These are phyloP conservation scores for Oncorhynchus clarkii DNA, from an alignment of 2,113 vertebrate species.

Conservation along the genomic window DNA sequence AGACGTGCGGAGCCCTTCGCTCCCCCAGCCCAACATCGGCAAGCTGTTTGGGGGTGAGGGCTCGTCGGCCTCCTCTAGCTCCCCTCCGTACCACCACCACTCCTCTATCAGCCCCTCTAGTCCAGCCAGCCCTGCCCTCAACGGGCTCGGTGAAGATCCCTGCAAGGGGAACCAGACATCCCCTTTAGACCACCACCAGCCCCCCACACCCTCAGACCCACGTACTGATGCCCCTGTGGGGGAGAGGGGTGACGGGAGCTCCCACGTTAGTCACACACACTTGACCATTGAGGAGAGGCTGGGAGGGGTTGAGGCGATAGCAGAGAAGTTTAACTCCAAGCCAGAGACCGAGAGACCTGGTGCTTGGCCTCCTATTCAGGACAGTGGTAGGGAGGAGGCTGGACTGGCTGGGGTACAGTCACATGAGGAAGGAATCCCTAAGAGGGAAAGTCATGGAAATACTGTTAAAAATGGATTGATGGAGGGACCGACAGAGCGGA, in stretches of 20 bases:
- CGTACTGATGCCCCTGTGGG: slow-evolving; percentile 11
- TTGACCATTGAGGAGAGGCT: slow-evolving; percentile 59
- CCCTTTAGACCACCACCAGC: slow-evolving; percentile 1
- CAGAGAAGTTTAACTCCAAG: background rate
- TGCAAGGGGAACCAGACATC: background rate
- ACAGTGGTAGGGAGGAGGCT: background rate
- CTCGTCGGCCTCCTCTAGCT: slow-evolving; percentile 61
- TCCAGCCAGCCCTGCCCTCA: slow-evolving; percentile 39
- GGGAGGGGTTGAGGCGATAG: slow-evolving; percentile 6
- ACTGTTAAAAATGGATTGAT: slow-evolving; percentile 33
- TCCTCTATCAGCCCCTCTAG: slow-evolving; percentile 11
- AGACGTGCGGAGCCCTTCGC: slow-evolving; percentile 71
- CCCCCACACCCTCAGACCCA: slow-evolving; percentile 13
- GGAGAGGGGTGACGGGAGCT: slow-evolving; percentile 17
- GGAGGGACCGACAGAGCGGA: slow-evolving; percentile 15
- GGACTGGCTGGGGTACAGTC: slow-evolving; percentile 14
- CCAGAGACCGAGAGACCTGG: background rate
- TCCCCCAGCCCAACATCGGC: slow-evolving; percentile 75
- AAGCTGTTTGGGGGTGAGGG: slow-evolving; percentile 71
- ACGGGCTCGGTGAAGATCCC: slow-evolving; percentile 26
- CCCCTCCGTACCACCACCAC: background rate
- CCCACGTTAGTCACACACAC: slow-evolving; percentile 32
- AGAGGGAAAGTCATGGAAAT: slow-evolving; percentile 32
- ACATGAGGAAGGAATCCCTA: slow-evolving; percentile 15
- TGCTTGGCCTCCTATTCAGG: slow-evolving; percentile 13